phyloP scores from a whole-genome alignment of 53 echinoderm and acorn worm species.

The Paelopatides confundens region DNA sequence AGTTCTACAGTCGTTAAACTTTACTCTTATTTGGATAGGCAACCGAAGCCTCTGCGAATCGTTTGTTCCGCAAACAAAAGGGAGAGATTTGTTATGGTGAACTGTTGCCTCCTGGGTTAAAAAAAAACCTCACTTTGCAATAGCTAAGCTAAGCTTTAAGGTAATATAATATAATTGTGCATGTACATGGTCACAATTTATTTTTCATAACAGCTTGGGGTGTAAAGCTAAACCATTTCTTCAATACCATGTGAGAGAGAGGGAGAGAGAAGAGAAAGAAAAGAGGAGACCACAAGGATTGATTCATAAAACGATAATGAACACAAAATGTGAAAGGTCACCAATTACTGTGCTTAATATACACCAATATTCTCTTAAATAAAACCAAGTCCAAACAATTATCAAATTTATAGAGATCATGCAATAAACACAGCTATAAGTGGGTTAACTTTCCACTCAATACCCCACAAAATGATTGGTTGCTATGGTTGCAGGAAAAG shows the following conservation, averaged over 20 bases:
- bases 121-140: not conserved
- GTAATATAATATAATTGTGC: conserved; percentile 7
- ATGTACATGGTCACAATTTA: conserved; percentile 17
- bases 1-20: not conserved
- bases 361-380: too few species aligned
- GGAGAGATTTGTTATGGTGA: not conserved
- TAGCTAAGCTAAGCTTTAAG: not conserved
- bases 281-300: not conserved
- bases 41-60: conserved; percentile 8
- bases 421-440: too few species aligned
- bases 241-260: not conserved
- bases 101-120: conserved; percentile 1
- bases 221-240: not conserved
- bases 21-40: not conserved
- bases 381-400: too few species aligned
- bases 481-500: too few species aligned
- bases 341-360: too few species aligned
- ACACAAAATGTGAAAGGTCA: conserved; percentile 1
- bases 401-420: too few species aligned
- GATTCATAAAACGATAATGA: not conserved
- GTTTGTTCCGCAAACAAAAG: conserved; percentile 23
- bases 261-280: too few species aligned
- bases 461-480: too few species aligned
- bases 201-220: conserved; percentile 15
- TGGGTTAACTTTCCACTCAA: too few species aligned